Evolutionary conservation across 2,113 vertebrate species (phyloP).

Genomic region (Noturus placidus): DNA sequence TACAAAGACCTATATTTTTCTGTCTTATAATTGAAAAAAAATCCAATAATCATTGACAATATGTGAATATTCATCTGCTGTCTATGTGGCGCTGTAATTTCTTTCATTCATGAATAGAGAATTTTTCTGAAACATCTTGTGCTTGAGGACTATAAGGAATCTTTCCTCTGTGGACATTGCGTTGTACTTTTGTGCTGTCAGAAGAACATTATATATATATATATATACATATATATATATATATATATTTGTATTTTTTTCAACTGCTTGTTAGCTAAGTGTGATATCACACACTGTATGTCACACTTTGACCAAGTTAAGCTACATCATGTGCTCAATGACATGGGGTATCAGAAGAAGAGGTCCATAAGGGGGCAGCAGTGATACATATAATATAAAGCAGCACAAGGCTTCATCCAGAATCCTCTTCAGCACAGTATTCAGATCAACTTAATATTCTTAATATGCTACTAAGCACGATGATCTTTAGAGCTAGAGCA

Average conservation of each 20-base stretch:
- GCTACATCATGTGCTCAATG: background rate
- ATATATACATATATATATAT: too few species aligned
- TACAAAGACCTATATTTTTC: background rate
- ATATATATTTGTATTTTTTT: too few species aligned
- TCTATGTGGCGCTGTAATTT: background rate
- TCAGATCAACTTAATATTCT: background rate
- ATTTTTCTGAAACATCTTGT: too few species aligned
- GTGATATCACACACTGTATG: too few species aligned
- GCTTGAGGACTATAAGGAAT: too few species aligned
- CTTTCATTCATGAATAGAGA: background rate
- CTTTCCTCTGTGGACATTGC: too few species aligned
- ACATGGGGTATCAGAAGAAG: background rate
- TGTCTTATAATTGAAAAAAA: too few species aligned
- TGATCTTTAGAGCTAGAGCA: slow-evolving; percentile 7
- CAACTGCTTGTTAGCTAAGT: too few species aligned
- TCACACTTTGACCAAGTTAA: too few species aligned
- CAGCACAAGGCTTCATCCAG: background rate
- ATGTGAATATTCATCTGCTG: background rate
- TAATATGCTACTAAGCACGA: background rate
- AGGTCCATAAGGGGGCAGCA: slow-evolving; percentile 32
- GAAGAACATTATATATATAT: too few species aligned
- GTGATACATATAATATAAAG: background rate
- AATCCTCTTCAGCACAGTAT: background rate
- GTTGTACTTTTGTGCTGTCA: too few species aligned
- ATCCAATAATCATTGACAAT: background rate